Percentiles rank a stretch among this genome's conserved stretches.
Conservation (phyloP, 2,113 vertebrate species). For the Ptychochromis oligacanthus region DNA sequence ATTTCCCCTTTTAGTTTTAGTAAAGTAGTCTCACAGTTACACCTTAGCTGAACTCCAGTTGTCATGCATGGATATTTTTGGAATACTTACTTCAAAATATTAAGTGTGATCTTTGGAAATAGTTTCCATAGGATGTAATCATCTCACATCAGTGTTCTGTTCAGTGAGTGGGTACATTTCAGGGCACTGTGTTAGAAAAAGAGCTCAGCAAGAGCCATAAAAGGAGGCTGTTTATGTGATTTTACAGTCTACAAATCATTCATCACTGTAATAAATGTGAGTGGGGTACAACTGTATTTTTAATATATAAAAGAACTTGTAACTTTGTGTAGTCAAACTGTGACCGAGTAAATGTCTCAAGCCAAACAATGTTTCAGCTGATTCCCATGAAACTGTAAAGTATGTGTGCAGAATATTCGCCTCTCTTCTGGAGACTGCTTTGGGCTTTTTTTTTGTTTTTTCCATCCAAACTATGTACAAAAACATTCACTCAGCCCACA, state of each 20-base stretch:
- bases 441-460: background rate
- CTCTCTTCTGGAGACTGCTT: background rate
- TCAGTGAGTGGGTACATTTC: background rate
- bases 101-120: slow-evolving; percentile 12
- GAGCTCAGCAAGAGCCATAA: background rate
- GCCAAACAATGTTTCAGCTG: slow-evolving; percentile 5
- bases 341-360: background rate
- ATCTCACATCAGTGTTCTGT: background rate
- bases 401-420: background rate
- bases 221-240: slow-evolving; percentile 27
- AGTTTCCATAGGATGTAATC: slow-evolving; percentile 22
- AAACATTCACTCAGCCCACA: background rate
- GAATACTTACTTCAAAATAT: background rate
- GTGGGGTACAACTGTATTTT: background rate
- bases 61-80: background rate
- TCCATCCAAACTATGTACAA: background rate
- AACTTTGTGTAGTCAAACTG: background rate
- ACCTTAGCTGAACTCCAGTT: background rate
- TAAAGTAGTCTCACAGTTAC: background rate
- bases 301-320: background rate
- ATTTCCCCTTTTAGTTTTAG: background rate
- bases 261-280: slow-evolving; percentile 13
- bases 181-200: background rate
- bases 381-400: background rate
- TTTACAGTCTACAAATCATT: slow-evolving; percentile 37